Evolutionary conservation across 2,888 invertebrate genomes (phyloP).

Genomic region (Drosophila sordidapex): DNA sequence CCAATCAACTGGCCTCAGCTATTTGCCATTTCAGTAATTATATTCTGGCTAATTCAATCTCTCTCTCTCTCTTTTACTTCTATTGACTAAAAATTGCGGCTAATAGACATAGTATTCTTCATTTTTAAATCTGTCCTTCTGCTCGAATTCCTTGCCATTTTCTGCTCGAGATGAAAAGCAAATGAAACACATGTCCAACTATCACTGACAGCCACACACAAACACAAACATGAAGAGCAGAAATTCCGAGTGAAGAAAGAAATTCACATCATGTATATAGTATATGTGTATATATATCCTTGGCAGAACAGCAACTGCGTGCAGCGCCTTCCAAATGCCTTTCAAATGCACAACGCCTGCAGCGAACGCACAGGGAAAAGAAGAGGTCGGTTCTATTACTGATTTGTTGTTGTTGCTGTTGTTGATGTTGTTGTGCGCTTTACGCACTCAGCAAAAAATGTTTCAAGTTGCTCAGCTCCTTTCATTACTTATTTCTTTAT

Average conservation of each 20-base stretch:
- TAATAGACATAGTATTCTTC: conserved; percentile 20
- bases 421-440: conserved; percentile 36
- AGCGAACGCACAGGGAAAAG: conserved; percentile 46
- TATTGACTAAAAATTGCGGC: conserved; percentile 3
- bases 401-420: conserved; percentile 13
- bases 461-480: conserved; percentile 63
- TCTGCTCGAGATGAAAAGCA: conserved; percentile 41
- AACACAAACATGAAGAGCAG: conserved; percentile 1
- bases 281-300: conserved; percentile 17
- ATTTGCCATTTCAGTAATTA: neutral
- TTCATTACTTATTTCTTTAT: conserved; percentile 82
- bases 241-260: conserved; percentile 1
- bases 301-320: conserved; percentile 42
- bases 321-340: conserved; percentile 55
- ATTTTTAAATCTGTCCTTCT: neutral
- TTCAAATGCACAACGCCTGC: conserved; percentile 55
- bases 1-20: neutral
- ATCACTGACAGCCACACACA: conserved; percentile 23
- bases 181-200: conserved; percentile 57
- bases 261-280: conserved; percentile 9
- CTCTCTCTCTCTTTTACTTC: neutral
- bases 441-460: conserved; percentile 75
- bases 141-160: neutral
- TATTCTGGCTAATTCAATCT: neutral
- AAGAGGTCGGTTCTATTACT: conserved; percentile 12